Conservation (phyloP, 1,140 invertebrate genomes). For the Yoshiicerus persimilis region DNA sequence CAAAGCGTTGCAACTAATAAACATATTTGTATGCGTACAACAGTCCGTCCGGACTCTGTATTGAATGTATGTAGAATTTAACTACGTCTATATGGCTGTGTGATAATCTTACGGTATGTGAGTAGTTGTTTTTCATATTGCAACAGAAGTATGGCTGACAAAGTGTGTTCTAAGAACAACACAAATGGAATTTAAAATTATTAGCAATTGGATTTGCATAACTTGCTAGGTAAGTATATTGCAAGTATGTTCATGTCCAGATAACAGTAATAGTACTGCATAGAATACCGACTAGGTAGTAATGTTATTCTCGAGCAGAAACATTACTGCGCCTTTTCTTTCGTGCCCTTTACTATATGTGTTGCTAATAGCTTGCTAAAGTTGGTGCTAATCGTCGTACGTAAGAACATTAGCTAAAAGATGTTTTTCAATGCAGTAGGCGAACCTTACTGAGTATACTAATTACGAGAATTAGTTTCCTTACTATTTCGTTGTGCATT, state of each 20-base stretch:
- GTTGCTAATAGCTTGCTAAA: background rate
- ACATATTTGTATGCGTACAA: no score
- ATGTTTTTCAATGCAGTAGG: background rate
- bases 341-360: no score
- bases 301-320: background rate
- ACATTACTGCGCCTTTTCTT: background rate
- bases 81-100: no score
- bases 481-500: background rate
- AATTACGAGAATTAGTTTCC: background rate
- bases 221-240: background rate
- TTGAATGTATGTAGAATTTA: no score
- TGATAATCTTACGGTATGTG: no score
- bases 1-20: no score
- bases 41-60: no score
- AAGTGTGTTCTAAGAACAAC: background rate
- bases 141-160: background rate
- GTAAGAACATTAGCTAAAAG: background rate
- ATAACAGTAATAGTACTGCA: background rate
- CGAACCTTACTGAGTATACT: background rate
- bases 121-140: background rate
- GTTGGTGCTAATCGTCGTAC: background rate
- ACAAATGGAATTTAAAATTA: background rate
- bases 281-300: background rate
- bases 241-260: background rate
- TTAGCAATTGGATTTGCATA: background rate